Conservation (phyloP, 2,113 vertebrate species). For the Centropus bengalensis region DNA sequence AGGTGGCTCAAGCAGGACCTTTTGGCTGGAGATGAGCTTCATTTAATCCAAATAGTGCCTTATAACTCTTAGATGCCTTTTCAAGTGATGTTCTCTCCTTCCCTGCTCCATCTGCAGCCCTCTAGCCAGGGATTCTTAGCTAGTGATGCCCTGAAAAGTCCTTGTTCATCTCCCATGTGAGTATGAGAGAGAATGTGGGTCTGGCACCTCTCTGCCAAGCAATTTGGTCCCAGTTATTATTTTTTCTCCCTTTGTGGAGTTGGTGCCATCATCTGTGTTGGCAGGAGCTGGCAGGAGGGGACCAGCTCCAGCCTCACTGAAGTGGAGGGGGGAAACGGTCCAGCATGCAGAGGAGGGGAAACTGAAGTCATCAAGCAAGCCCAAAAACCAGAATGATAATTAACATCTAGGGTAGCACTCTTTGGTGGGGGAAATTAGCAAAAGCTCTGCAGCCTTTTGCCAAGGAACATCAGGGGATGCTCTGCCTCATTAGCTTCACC, state of each 20-base stretch:
- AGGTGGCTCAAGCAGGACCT: background rate
- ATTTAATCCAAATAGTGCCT: background rate
- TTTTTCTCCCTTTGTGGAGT: background rate
- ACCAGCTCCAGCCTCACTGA: background rate
- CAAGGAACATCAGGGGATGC: background rate
- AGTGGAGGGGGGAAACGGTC: background rate
- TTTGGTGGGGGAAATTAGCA: background rate
- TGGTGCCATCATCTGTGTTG: slow-evolving; percentile 41
- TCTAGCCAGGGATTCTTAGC: background rate
- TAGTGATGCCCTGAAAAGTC: background rate
- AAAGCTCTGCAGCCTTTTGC: background rate
- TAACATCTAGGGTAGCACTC: background rate
- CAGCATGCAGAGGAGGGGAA: background rate
- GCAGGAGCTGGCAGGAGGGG: slow-evolving; percentile 12
- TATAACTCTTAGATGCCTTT: background rate
- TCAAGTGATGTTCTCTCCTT: background rate
- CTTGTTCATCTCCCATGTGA: background rate
- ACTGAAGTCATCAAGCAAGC: background rate
- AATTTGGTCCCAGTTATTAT: background rate
- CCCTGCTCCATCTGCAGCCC: background rate
- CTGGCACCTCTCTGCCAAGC: background rate
- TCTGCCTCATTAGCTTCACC: slow-evolving; percentile 16
- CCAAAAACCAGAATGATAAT: background rate
- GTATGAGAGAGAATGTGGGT: background rate
- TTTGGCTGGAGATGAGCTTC: background rate